These are phyloP conservation scores for Emydocephalus ijimae DNA, from an alignment of 2,113 vertebrate species.

Conservation along the genomic window DNA sequence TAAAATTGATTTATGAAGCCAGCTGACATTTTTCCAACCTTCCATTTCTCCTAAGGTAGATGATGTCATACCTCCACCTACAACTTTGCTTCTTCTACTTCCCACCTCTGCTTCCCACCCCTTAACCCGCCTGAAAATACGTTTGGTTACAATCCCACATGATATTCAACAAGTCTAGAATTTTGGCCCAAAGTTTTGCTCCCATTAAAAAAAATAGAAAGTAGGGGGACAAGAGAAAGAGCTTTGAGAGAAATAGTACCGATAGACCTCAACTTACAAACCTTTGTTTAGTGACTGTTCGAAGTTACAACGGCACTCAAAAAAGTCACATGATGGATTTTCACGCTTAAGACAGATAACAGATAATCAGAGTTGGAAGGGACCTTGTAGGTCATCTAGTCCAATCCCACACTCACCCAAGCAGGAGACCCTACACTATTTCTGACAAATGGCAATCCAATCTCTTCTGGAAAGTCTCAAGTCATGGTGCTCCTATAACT, in stretches of 20 bases:
- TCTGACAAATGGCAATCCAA: too few species aligned
- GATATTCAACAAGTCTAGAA: background rate
- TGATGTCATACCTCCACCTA: background rate
- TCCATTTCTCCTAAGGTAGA: background rate
- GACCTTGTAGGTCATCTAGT: too few species aligned
- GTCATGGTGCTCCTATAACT: too few species aligned
- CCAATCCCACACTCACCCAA: too few species aligned
- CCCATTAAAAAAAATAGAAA: background rate
- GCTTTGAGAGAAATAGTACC: background rate
- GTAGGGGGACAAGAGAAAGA: background rate
- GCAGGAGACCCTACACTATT: too few species aligned
- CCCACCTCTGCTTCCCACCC: background rate
- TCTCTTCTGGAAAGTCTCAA: too few species aligned
- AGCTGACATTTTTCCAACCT: background rate
- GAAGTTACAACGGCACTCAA: too few species aligned
- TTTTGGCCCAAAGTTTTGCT: background rate
- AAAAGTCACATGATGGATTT: too few species aligned
- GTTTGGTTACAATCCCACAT: background rate
- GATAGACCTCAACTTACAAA: too few species aligned
- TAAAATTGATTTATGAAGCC: constrained; percentile 3
- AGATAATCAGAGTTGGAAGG: too few species aligned
- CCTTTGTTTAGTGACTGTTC: too few species aligned
- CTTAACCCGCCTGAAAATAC: background rate
- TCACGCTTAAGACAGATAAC: too few species aligned
- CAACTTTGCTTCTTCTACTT: background rate